phyloP scores from a whole-genome alignment of 2,888 invertebrate species.

The Prenolepis imparis region DNA sequence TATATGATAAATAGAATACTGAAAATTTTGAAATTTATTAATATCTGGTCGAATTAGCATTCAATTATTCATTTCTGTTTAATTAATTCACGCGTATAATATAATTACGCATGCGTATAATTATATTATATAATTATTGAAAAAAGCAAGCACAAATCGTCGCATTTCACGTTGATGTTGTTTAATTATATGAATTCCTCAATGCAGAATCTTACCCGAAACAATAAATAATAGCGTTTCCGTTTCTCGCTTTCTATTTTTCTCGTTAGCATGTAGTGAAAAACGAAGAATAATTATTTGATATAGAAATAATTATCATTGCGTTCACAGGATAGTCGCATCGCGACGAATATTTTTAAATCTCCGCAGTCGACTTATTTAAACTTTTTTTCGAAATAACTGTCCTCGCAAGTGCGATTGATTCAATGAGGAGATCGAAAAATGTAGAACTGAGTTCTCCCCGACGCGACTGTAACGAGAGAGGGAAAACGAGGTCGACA shows the following conservation, averaged over 20 bases:
- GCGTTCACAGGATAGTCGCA: neutral
- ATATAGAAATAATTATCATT: constrained; percentile 16
- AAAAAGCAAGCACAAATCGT: constrained; percentile 14
- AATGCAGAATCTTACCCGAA: neutral
- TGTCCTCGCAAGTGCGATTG: constrained; percentile 38
- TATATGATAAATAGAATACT: neutral
- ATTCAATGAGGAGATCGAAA: constrained; percentile 48
- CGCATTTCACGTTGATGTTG: constrained; percentile 1
- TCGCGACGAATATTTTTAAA: constrained; percentile 21
- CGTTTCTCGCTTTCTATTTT: neutral
- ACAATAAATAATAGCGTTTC: constrained; percentile 16
- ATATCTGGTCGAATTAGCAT: constrained; percentile 19
- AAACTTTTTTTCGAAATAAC: constrained; percentile 22
- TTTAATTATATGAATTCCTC: constrained; percentile 30
- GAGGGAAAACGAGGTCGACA: constrained; percentile 30
- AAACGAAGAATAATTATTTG: constrained; percentile 10
- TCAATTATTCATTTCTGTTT: constrained; percentile 30
- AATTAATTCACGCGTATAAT: constrained; percentile 8
- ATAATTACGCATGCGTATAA: constrained; percentile 28
- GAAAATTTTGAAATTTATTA: constrained; percentile 32
- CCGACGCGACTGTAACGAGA: constrained; percentile 36
- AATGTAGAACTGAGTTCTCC: constrained; percentile 20
- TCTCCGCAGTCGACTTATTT: constrained; percentile 15
- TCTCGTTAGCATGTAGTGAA: neutral
- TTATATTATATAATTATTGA: constrained; percentile 23